Base-by-base conservation (phyloP, 2,113 vertebrate species). In the Cyprinodon brontotheroides region DNA sequence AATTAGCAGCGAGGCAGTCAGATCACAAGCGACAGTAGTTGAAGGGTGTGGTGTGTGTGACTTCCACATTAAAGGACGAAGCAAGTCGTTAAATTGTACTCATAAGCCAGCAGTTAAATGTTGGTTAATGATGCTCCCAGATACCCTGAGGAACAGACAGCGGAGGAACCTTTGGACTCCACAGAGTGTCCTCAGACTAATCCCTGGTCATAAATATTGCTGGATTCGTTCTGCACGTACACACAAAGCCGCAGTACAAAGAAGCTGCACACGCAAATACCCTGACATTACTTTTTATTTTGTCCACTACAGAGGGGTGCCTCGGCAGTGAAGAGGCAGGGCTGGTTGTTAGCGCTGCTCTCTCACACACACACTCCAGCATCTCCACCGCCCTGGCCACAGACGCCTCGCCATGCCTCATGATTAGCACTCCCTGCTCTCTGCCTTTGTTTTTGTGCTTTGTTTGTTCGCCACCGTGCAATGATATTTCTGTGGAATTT, bases 381-480 rank as follows among this genome's bases (percentile, higher is more conserved):
- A 70, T 73, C 13, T 50, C 64, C 77, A 60, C 76, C 77, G 40
- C 67, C 69, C 67, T 70, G 87, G 77, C 89, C 88, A 79, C 89
- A 91, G 88, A 90, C 88, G 90, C 81, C 91, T 80, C 50, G 78
- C 88, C 72, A 29, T 71, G 85, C 86, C 89, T 87, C 89, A 74
- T 89, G 82, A 91, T 86, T 86, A 84, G 86, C 88, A 75, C 79
- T 40, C 85, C 83, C 86, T 79, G 66, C 77, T 77, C 79, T 70
- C 67, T 53, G 84, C 86, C 90, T 91, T 90, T 91, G 89, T 92
- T 88, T 70, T 89, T 92, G 72, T 53, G 70, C 90, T 93, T 93
- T 93, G 92, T 94, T 94, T 94, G 92, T 94, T 93, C 93, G 91
- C 91, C 87, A 87, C 90, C 81, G 91, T 85, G 91, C 91, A 90